A percentile compares a stretch with the other conserved stretches of the same genome.
These are phyloP conservation scores for Napeogenes inachia DNA, from an alignment of 2,888 invertebrate genomes.

Conservation along the genomic window DNA sequence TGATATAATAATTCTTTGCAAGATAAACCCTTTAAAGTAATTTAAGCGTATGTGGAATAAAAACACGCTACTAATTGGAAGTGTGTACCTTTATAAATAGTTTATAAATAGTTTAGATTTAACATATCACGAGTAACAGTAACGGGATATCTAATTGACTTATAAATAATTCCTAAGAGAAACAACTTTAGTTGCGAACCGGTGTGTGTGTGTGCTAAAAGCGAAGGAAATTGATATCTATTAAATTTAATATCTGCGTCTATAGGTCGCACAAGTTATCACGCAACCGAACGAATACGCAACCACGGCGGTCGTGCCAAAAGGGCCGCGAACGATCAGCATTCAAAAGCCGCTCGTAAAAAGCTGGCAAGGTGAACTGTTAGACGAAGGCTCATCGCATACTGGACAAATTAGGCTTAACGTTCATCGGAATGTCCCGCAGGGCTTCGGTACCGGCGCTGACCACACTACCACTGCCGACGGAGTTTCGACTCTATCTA, in stretches of 20 bases:
- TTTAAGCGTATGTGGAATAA: no score
- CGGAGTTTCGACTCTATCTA: constrained; percentile 58
- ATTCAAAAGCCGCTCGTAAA: constrained; percentile 50
- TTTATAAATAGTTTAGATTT: no score
- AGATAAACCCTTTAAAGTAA: background rate
- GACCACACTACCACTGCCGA: constrained; percentile 41
- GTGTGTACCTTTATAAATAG: no score
- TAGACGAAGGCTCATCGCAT: constrained; percentile 72
- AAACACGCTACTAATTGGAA: no score
- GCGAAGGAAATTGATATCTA: constrained; percentile 22
- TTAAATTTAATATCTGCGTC: constrained; percentile 32
- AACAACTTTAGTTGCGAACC: constrained; percentile 12
- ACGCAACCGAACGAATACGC: constrained; percentile 36
- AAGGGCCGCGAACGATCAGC: constrained; percentile 47
- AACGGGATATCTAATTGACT: constrained; percentile 8
- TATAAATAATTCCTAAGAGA: constrained; percentile 20
- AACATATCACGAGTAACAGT: background rate
- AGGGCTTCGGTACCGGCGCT: constrained; percentile 52
- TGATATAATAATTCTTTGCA: background rate
- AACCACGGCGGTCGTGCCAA: constrained; percentile 39
- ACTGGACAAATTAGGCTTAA: constrained; percentile 63
- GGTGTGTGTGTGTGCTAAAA: constrained; percentile 13
- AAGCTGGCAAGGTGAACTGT: constrained; percentile 67
- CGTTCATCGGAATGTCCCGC: constrained; percentile 63
- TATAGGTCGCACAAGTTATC: constrained; percentile 35